Percentiles rank a stretch among this genome's conserved stretches.
phyloP scores from a whole-genome alignment of 2,113 vertebrate species.

The Columbina picui region DNA sequence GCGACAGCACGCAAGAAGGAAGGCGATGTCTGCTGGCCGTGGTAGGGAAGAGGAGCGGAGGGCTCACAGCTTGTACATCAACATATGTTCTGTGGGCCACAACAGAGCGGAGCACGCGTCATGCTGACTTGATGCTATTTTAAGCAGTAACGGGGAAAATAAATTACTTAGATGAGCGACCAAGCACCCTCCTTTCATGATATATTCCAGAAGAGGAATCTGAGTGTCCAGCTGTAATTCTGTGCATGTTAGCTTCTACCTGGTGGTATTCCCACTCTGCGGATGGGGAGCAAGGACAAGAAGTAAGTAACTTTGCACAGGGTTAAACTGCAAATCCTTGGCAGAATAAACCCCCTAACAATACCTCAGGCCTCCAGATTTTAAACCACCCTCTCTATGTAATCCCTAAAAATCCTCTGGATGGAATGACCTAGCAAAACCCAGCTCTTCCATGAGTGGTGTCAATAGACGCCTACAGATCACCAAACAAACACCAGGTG shows the following conservation, averaged over 20 bases:
- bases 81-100: slow-evolving; percentile 44
- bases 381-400: not conserved
- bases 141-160: not conserved
- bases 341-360: not conserved
- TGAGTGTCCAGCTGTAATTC: not conserved
- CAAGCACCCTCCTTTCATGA: not conserved
- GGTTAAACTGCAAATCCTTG: not conserved
- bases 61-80: not conserved
- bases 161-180: not conserved
- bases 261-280: not conserved
- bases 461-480: not conserved
- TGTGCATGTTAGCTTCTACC: not conserved
- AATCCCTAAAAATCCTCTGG: not conserved
- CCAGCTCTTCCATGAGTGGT: not conserved
- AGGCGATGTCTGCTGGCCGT: fast-evolving
- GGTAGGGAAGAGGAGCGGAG: not conserved
- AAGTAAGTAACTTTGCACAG: not conserved
- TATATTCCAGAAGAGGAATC: not conserved
- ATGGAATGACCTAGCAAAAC: not conserved
- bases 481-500: not conserved
- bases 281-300: not conserved
- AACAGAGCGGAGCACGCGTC: not conserved
- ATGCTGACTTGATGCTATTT: not conserved
- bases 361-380: not conserved
- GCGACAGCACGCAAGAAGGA: not conserved